Base-by-base conservation (phyloP, 2,888 invertebrate genomes). In the Carpatolechia fugitivella region DNA sequence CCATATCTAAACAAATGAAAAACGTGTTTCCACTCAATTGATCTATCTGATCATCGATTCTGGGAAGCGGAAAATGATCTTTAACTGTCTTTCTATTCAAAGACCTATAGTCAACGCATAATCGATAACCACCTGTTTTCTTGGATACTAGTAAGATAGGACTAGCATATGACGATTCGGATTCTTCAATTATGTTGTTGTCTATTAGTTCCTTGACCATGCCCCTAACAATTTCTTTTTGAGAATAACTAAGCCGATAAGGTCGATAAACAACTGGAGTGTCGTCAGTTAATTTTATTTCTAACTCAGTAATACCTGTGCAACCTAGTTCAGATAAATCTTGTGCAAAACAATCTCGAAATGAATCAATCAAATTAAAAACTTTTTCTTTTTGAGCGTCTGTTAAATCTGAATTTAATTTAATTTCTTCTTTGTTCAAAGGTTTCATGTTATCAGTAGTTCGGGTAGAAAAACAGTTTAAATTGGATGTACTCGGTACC, bases 211-310 rank as follows among this genome's bases (percentile, higher is more conserved):
- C 55, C 31, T 50, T 54, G 2, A 57, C 47, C 56, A 62, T 57
- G 10, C 33, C 53, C 4, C 58, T 53, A 6, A 63, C 62, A 7
- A 56, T 44, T 16, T 60, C 62, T 1, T 57, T 56, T 46, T 69
- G 64, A 3, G 49, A 41, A 10, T 60, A 55, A 16, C 62, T 60
- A 2, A 65, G 20, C 10, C 64, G 38, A 16, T 68, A 64, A 0
- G 66, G 64, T n/a, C 61, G 50, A 51, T 65, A 67, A 6, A 64
- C 60, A 6, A 65, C 48, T 0, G 65, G 63, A 0, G 44, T 47
- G 11, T 47, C 35, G 14, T 47, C 60, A 1, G 52, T 54, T 0
- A 68, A 11, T 33, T 60, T 51, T 10, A 63, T 59, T 1, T 8
- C 40, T 63, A 68, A 63, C 49, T 67, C 56, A 1, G 63, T 55